These are phyloP conservation scores for Cosmorhoe ocellata DNA, from an alignment of 2,888 invertebrate genomes.

Conservation along the genomic window DNA sequence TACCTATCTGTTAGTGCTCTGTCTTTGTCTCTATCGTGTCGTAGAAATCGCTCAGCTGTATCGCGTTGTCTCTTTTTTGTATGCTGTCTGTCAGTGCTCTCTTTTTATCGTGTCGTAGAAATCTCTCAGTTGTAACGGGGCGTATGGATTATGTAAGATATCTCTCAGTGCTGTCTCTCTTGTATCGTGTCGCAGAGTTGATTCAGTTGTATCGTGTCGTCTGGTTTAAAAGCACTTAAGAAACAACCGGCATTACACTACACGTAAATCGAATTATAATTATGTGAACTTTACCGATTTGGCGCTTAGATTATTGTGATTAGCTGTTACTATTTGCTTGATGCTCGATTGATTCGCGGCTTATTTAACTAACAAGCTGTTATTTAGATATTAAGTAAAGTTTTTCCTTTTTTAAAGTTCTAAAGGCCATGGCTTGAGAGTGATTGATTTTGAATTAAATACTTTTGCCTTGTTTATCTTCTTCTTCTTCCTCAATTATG, in stretches of 20 bases:
- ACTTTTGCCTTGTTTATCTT: not conserved
- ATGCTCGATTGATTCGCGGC: slow-evolving; percentile 26
- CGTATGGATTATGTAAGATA: no score
- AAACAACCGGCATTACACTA: slow-evolving; percentile 17
- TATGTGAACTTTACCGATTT: slow-evolving; percentile 26
- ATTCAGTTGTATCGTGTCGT: slow-evolving; percentile 10
- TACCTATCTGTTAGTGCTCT: no score
- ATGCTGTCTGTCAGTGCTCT: no score
- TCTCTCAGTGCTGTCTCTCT: no score
- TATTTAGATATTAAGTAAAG: slow-evolving; percentile 25
- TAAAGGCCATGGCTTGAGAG: slow-evolving; percentile 18
- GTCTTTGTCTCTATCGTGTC: no score
- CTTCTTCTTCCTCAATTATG: no score
- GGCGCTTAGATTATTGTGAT: slow-evolving; percentile 25
- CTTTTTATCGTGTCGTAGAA: no score
- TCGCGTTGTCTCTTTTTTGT: no score
- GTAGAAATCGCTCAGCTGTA: no score
- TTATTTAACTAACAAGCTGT: slow-evolving; percentile 28
- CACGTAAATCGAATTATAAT: slow-evolving; percentile 30
- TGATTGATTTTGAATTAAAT: slow-evolving; percentile 8
- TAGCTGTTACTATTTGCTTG: slow-evolving; percentile 27
- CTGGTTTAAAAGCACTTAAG: not conserved
- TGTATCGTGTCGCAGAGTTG: not conserved
- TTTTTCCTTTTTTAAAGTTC: slow-evolving; percentile 1
- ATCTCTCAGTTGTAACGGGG: no score